Evolutionary conservation across 92 coral and sea anemone species (phyloP).

Genomic region (Bergia sp.): DNA sequence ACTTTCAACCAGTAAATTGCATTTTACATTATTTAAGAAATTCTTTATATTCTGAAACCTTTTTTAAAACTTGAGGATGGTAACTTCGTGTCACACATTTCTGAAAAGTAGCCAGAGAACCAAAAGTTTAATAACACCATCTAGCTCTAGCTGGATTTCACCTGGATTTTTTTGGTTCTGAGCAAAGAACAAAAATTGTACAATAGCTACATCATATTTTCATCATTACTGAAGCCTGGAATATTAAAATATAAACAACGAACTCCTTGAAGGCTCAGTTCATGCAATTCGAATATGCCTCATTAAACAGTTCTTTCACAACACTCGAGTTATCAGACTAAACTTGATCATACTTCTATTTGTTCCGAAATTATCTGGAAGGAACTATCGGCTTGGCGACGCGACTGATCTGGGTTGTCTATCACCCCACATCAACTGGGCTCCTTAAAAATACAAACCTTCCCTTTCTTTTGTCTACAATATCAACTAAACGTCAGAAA

Average conservation of each 20-base stretch:
- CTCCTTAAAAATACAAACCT: constrained; percentile 35
- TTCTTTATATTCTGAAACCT: no score
- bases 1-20: background rate
- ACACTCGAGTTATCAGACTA: constrained; percentile 31
- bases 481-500: constrained; percentile 40
- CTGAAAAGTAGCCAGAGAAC: background rate
- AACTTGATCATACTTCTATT: constrained; percentile 22
- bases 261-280: background rate
- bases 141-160: background rate
- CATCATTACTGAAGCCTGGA: constrained; percentile 24
- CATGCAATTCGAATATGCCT: background rate
- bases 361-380: constrained; percentile 47
- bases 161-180: background rate
- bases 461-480: constrained; percentile 45
- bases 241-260: constrained; percentile 25
- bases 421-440: constrained; percentile 36
- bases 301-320: background rate
- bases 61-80: no score
- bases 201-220: background rate
- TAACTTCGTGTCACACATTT: background rate
- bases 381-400: constrained; percentile 34
- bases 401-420: constrained; percentile 34
- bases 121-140: background rate
- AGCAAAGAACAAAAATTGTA: background rate
- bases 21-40: no score